Percentiles rank a stretch among this genome's conserved stretches.
phyloP scores from a whole-genome alignment of 2,113 vertebrate species.

The Prietella phreatophila region DNA sequence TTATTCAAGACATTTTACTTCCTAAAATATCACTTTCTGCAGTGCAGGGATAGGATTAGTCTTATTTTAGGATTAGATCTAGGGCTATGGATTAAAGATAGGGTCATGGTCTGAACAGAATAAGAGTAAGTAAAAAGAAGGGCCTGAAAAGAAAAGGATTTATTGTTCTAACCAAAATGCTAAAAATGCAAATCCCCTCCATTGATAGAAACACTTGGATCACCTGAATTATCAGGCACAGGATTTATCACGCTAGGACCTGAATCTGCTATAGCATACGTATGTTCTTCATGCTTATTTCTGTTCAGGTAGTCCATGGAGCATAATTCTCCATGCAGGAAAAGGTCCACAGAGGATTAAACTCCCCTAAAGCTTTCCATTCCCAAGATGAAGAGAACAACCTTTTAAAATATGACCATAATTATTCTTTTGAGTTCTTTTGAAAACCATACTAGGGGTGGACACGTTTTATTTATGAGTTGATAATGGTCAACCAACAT shows the following conservation, averaged over 20 bases:
- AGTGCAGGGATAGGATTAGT: background rate
- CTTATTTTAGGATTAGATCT: constrained; percentile 10
- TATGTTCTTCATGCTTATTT: constrained; percentile 43
- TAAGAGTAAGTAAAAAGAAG: background rate
- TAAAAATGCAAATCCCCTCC: constrained; percentile 31
- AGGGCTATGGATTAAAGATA: background rate
- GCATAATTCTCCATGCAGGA: constrained; percentile 10
- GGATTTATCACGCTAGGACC: constrained; percentile 51
- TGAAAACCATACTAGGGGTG: background rate
- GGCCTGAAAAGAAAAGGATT: background rate
- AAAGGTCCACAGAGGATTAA: constrained; percentile 37
- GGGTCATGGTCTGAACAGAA: background rate
- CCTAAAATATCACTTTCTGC: background rate
- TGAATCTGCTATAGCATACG: constrained; percentile 58
- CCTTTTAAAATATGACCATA: constrained; percentile 53
- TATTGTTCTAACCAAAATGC: constrained; percentile 26
- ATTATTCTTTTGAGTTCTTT: constrained; percentile 42
- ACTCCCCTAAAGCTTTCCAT: constrained; percentile 37
- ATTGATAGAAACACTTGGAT: constrained; percentile 51
- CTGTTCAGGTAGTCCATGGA: constrained; percentile 21
- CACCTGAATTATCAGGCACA: constrained; percentile 39
- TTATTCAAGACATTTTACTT: background rate
- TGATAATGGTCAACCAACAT: constrained; percentile 4
- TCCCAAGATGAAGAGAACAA: constrained; percentile 20
- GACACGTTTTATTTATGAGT: background rate